Evolutionary conservation across 2,888 invertebrate species (phyloP), one percentile per base, ranked within the genome.

Genomic region (Euzophera pinguis): DNA sequence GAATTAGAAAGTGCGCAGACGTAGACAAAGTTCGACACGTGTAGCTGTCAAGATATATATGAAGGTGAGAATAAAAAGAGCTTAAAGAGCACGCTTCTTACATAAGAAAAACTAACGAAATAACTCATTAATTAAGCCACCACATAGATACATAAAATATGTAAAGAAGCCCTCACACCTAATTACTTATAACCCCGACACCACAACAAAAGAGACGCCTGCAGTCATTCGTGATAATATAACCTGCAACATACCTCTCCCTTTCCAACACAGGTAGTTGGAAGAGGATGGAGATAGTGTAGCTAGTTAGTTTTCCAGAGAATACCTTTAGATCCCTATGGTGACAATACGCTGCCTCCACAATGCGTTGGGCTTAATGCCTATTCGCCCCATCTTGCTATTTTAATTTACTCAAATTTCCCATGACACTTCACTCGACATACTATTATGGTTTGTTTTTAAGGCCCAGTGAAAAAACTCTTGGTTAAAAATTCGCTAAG

Each of bases 381-480:
- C 86, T 81, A 89, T 88, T 89, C 87, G 86, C 78, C 69, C 75
- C 84, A 87, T 88, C 87, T 86, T 90, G 87, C 89, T 88, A 88
- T 90, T 90, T 90, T 86, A 90, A 91, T 90, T 90, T 90, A 89
- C 83, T 90, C 85, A 85, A 90, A 91, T 91, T 90, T 91, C 90
- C 91, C 91, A 81, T 86, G 90, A 91, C 90, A 90, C 89, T 82
- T 88, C 82, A 78, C 80, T 78, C 84, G 72, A 81, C 84, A 84
- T 81, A 77, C 72, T 60, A 73, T 77, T 75, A 67, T 75, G 71
- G 63, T 68, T 67, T 61, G 53, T 67, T 72, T 72, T 75, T 73
- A 58, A 58, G 53, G 71, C 50, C 63, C 38, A 56, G 57, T 66
- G 62, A 2, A 2, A 52, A 54, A 47, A 58, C 35, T 32, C 12